Evolutionary conservation across 53 echinoderm and acorn worm species (phyloP), one percentile per base, ranked within the genome.

Genomic region (Echinarachnius parma): DNA sequence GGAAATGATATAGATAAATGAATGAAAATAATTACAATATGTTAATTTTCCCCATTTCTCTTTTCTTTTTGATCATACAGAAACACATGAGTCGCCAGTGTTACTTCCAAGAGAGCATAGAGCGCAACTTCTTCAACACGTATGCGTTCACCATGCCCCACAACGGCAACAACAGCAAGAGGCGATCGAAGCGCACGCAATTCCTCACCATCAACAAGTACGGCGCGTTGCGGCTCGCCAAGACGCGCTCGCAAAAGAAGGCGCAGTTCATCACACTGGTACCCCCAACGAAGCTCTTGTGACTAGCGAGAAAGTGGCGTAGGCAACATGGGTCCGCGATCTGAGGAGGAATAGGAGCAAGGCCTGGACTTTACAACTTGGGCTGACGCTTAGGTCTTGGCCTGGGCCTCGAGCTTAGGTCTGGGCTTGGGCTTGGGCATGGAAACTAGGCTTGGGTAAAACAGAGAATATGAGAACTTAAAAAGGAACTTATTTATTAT

Each of bases 251-350:
- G 0, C 74, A 54, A 29, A 72, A 72, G 74, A 72, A 72, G 57
- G 55, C 74, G 1, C 74, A 72, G 55, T 56, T 72, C 56, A 34
- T 72, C 26, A 55, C 74, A 5, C 50, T 69, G 0, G 39, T 45
- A 1, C 74, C 74, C 14, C 74, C 74, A 8, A 20, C 20, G 33
- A 53, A 69, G 29, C 69, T 69, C 36, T 69, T 69, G 69, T 69
- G 69, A 69, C 69, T 69, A 53, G 48, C 69, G 35, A 69, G 34
- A 69, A 69, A 69, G 69, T 69, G 69, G 69, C 69, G 69, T 69
- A 69, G 53, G 69, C 50, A 53, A 50, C 53, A 69, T 29, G 46
- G 45, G 48, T 65, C 66, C 47, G 47, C 66, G 31, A 47, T 46
- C 23, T 52, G 5, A 52, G 53, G 28, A 47, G 22, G 28, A 26